Base-by-base conservation (phyloP, 2,113 vertebrate genomes). In the Cacatua alba region DNA sequence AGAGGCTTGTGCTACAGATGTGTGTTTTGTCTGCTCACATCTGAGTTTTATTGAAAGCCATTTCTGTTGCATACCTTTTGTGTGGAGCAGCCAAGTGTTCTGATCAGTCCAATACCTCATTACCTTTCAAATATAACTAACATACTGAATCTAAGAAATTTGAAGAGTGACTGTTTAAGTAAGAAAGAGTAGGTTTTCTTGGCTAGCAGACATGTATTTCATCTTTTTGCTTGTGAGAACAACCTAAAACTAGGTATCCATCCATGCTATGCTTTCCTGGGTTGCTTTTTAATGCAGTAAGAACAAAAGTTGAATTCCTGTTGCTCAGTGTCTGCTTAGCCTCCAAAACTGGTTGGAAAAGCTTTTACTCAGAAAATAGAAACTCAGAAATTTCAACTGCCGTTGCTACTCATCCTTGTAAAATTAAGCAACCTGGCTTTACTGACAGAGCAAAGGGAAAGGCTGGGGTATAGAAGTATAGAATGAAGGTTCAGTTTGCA, bases 351-450 rank as follows among this genome's bases (percentile, higher is more conserved):
- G 33, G 13, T 21, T 59, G n/a, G 55, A 64, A 43, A 29, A 88
- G 13, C 31, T 79, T 75, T 81, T n/a, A 46, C 55, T 85, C 25
- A 23, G 8, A 31, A 35, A 80, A 65, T 55, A 46, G 17, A 35
- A 59, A 16, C 31, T 70, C 10, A 5, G 85, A 23, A 51, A 51
- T 15, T 35, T 18, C 24, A 72, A 5, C 16, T 68, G 44, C 44
- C 5, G 7, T 51, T 82, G 39, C 70, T 82, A 44, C 29, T 48
- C 25, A 31, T 31, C 44, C 37, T 1, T 13, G 23, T 62, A 33
- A 55, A 25, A 60, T 7, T 1, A 35, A 12, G 28, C 0, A 0
- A n/a, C 16, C 17, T 9, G 0, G 1, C 76, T 80, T 87, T 41
- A 11, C 5, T 1, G 3, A 43, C 51, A 68, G 39, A 89, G 59